These are phyloP conservation scores for Palythoa grandis DNA, from an alignment of 92 coral and sea anemone genomes.

Conservation along the genomic window DNA sequence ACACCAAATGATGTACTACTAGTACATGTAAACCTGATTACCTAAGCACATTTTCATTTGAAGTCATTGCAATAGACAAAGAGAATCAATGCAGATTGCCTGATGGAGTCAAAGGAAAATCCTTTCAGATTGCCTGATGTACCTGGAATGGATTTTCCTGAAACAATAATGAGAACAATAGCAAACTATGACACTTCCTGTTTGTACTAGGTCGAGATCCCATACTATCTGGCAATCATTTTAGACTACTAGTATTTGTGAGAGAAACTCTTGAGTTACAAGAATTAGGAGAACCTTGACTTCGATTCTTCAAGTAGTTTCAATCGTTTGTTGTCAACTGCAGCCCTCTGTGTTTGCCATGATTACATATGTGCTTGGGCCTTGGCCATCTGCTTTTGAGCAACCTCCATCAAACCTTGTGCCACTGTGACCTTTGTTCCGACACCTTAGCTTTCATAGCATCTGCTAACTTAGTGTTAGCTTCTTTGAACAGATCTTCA, in stretches of 20 bases:
- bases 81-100: constrained; percentile 24
- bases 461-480: constrained; percentile 31
- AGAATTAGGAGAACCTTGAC: constrained; percentile 3
- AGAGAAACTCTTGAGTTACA: constrained; percentile 28
- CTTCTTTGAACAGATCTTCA: constrained; percentile 31
- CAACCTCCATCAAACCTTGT: constrained; percentile 32
- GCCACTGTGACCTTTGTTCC: constrained; percentile 32
- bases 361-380: constrained; percentile 27
- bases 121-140: constrained; percentile 19
- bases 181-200: constrained; percentile 14
- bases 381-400: constrained; percentile 26
- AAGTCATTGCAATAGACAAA: constrained; percentile 28
- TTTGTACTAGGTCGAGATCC: constrained; percentile 10
- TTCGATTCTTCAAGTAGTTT: constrained; percentile 8
- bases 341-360: constrained; percentile 19
- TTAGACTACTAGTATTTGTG: constrained; percentile 8
- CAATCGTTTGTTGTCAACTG: constrained; percentile 9
- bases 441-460: constrained; percentile 25
- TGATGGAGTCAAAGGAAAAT: constrained; percentile 5
- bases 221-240: constrained; percentile 24
- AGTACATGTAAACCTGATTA: constrained; percentile 19
- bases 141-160: constrained; percentile 13
- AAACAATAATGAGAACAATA: constrained; percentile 4
- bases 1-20: constrained; percentile 19
- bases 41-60: constrained; percentile 25